These are phyloP conservation scores for Lasioglossum zephyrum DNA, from an alignment of 2,888 invertebrate species.

Conservation along the genomic window DNA sequence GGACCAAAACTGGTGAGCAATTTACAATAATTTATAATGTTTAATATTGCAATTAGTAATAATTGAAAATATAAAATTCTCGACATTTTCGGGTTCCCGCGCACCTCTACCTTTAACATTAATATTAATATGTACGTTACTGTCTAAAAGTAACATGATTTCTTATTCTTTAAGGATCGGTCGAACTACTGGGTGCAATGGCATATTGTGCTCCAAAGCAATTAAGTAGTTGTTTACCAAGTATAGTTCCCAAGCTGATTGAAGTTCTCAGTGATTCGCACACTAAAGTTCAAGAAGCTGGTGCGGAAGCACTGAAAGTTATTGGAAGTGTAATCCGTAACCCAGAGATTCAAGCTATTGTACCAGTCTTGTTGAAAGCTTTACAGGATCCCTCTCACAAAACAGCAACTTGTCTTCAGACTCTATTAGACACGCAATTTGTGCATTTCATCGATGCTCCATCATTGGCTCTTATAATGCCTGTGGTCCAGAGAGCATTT, in stretches of 20 bases:
- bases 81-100: no score
- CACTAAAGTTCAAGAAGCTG: conserved; percentile 98
- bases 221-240: conserved; percentile 98
- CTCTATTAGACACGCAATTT: conserved; percentile 97
- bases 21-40: conserved; percentile 18
- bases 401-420: conserved; percentile 96
- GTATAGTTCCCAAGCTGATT: conserved; percentile 98
- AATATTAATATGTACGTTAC: no score
- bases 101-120: background rate
- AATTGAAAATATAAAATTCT: background rate
- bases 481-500: conserved; percentile 98
- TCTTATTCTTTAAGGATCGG: conserved; percentile 88
- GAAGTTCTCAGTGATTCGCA: conserved; percentile 99
- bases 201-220: conserved; percentile 99
- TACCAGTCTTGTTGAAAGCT: conserved; percentile 94
- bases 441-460: conserved; percentile 99
- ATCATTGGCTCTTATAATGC: conserved; percentile 99
- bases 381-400: conserved; percentile 98
- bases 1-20: conserved; percentile 94
- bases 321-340: conserved; percentile 99
- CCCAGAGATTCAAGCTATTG: conserved; percentile 98
- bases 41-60: background rate
- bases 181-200: conserved; percentile 98
- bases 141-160: background rate
- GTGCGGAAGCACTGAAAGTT: conserved; percentile 96